Evolutionary conservation across 2,113 vertebrate genomes (phyloP).

Genomic region (Atractosteus spatula): DNA sequence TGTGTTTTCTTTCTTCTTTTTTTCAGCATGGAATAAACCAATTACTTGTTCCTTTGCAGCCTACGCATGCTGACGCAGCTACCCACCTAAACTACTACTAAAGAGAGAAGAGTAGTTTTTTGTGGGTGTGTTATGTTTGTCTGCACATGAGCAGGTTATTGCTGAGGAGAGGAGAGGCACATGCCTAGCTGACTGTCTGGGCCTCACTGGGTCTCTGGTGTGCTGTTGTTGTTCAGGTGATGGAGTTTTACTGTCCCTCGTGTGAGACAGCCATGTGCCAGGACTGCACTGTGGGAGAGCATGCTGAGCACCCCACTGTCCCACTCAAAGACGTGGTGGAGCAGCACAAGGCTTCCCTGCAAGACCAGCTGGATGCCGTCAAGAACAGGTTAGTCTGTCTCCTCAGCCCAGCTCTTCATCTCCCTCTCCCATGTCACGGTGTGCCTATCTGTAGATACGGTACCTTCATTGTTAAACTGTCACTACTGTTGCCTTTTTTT

Average conservation of each 20-base stretch:
- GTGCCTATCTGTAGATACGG: too few species aligned
- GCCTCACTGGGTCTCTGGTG: background rate
- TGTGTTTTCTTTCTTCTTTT: too few species aligned
- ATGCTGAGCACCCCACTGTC: slow-evolving; percentile 89
- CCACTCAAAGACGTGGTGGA: slow-evolving; percentile 93
- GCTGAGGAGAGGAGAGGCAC: background rate
- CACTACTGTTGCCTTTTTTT: too few species aligned
- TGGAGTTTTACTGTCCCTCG: slow-evolving; percentile 96
- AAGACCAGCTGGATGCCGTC: slow-evolving; percentile 84
- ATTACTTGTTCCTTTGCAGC: too few species aligned
- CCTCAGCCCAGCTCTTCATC: background rate
- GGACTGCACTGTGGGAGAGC: slow-evolving; percentile 90
- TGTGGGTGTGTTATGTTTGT: background rate
- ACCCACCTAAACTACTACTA: too few species aligned
- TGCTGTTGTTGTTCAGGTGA: slow-evolving; percentile 66
- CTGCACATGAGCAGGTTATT: background rate
- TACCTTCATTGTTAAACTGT: too few species aligned
- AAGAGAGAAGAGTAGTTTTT: too few species aligned
- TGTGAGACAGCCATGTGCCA: slow-evolving; percentile 97
- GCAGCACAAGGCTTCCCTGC: slow-evolving; percentile 90
- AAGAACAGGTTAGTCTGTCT: slow-evolving; percentile 79
- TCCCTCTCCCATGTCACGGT: too few species aligned
- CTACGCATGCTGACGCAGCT: too few species aligned
- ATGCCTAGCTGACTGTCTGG: background rate
- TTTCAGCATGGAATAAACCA: too few species aligned